phyloP scores from a whole-genome alignment of 2,888 invertebrate species.

The Caenorhabditis angaria region DNA sequence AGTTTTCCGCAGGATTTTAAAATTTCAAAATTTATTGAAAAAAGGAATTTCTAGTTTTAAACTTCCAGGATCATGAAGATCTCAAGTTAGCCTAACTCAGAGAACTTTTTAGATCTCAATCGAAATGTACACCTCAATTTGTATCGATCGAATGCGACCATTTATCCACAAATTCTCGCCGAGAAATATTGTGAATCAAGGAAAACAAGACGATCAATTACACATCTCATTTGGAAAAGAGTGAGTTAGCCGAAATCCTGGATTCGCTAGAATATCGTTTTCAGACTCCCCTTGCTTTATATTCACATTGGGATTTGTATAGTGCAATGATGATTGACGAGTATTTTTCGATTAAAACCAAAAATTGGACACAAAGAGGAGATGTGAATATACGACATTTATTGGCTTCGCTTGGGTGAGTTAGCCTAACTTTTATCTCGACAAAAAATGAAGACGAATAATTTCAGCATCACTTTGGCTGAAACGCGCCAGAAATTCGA shows the following conservation, averaged over 20 bases:
- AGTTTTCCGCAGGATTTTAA: not conserved
- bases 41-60: no score
- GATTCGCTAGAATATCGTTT: not conserved
- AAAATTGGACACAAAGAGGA: slow-evolving; percentile 67
- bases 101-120: slow-evolving; percentile 50
- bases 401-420: slow-evolving; percentile 31
- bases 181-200: slow-evolving; percentile 48
- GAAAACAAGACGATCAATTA: slow-evolving; percentile 57
- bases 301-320: slow-evolving; percentile 65
- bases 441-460: not conserved
- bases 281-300: slow-evolving; percentile 63
- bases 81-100: no score
- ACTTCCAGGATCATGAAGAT: no score
- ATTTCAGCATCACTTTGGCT: slow-evolving; percentile 59
- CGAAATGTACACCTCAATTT: slow-evolving; percentile 57
- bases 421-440: slow-evolving; percentile 30
- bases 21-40: not conserved
- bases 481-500: slow-evolving; percentile 63
- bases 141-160: slow-evolving; percentile 58
- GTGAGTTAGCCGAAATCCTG: slow-evolving; percentile 29
- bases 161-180: slow-evolving; percentile 53
- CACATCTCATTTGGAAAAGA: slow-evolving; percentile 63
- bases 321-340: slow-evolving; percentile 61
- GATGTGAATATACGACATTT: slow-evolving; percentile 56
- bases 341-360: slow-evolving; percentile 61